phyloP scores from a whole-genome alignment of 2,797 vertebrate genomes.

The Hydrolagus colliei region DNA sequence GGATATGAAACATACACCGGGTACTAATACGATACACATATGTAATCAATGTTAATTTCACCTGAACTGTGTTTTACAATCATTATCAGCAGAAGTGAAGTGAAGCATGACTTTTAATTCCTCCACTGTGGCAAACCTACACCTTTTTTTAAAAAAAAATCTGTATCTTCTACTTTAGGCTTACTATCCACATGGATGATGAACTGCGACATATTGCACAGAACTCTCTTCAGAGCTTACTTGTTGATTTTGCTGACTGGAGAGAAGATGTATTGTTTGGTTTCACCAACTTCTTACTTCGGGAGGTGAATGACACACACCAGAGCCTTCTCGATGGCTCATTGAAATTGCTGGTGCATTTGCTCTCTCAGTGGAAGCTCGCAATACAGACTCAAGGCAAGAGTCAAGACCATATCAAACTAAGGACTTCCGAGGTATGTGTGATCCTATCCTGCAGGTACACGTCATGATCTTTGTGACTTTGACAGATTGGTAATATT shows the following conservation, averaged over 20 bases:
- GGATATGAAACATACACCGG: too few species aligned
- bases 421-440: conserved; percentile 57
- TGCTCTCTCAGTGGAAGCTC: conserved; percentile 92
- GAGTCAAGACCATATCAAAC: conserved; percentile 52
- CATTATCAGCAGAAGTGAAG: too few species aligned
- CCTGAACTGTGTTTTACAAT: too few species aligned
- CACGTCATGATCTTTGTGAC: not conserved
- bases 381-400: conserved; percentile 75
- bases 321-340: conserved; percentile 88
- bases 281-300: conserved; percentile 89
- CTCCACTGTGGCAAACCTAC: not conserved
- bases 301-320: conserved; percentile 90
- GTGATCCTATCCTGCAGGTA: not conserved
- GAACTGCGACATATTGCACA: conserved; percentile 94
- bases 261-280: conserved; percentile 93
- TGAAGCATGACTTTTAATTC: not conserved
- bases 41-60: too few species aligned
- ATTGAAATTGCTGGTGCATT: conserved; percentile 87
- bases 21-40: too few species aligned
- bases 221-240: conserved; percentile 90
- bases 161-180: conserved; percentile 51
- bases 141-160: conserved; percentile 24
- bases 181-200: conserved; percentile 97
- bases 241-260: conserved; percentile 95
- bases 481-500: too few species aligned